Base-by-base conservation (phyloP, 2,797 vertebrate species). In the Sphenopsis melanotis region DNA sequence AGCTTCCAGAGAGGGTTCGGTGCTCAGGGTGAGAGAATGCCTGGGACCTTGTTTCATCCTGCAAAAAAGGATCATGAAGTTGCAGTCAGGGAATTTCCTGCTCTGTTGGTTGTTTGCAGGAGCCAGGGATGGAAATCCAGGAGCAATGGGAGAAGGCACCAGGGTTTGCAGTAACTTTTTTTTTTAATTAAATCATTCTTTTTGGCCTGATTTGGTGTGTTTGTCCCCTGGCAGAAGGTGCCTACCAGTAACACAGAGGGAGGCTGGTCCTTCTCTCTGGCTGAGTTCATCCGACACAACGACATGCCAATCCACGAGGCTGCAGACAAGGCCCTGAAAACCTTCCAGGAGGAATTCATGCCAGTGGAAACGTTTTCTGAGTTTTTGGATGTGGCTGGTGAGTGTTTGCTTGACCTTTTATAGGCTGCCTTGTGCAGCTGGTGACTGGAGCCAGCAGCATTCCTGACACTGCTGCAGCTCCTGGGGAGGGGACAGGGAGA, bases 281-380 rank as follows among this genome's bases (percentile, higher is more conserved):
- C 99, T 2, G 99, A 99, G 79, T 99, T 99, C 92, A 99, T 99
- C 94, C 98, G 99, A 93, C 99, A 99, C 97, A 99, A 99, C 5
- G 99, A 99, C 98, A 99, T 99, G 99, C 99, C 99, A 89, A 99
- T 99, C 97, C 99, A 98, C 10, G 99, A 99, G 97, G 99, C 99
- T 63, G 99, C 99, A 0, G 99, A 99, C 98, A 98, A 98, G 65
- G 99, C 99, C 93, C 98, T 99, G 94, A 98, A 99, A 96, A 98
- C 99, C 96, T 99, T 99, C 98, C 99, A 99, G 98, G 99, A 99
- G 95, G 99, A 99, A 94, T 99, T 99, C 97, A 99, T 99, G 99
- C 99, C 99, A 1, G 99, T 99, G 3, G 99, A 99, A 97, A 99
- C 99, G 72, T 98, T 99, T 97, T 98, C 99, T 0, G 99, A 99